phyloP scores from a whole-genome alignment of 92 coral and sea anemone genomes.

The Bergia sp. region DNA sequence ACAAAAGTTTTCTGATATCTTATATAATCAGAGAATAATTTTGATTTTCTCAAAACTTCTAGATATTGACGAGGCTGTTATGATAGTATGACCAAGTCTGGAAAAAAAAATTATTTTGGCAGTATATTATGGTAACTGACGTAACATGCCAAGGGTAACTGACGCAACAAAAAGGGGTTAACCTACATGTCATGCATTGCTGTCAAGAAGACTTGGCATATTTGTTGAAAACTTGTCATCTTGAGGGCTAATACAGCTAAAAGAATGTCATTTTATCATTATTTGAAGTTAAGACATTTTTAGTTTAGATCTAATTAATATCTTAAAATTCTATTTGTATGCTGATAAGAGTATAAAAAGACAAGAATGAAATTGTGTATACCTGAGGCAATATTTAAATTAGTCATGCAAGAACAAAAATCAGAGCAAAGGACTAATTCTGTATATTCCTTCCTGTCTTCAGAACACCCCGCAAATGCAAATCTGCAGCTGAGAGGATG shows the following conservation, averaged over 20 bases:
- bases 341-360: background rate
- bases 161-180: background rate
- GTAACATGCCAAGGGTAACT: background rate
- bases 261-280: background rate
- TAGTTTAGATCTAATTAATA: background rate
- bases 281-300: background rate
- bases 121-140: background rate
- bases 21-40: background rate
- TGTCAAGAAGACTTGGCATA: background rate
- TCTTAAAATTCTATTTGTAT: background rate
- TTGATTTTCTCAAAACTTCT: background rate
- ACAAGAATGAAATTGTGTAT: background rate
- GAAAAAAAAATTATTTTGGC: background rate
- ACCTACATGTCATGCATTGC: background rate
- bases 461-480: background rate
- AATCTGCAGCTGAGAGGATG: background rate
- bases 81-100: background rate
- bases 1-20: background rate
- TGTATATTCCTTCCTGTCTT: background rate
- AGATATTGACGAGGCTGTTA: background rate
- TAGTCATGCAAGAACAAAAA: background rate
- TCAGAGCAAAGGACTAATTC: background rate
- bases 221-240: background rate
- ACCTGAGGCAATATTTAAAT: background rate
- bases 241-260: background rate